phyloP scores from a whole-genome alignment of 2,888 invertebrate species.

The Archips crataeganus region DNA sequence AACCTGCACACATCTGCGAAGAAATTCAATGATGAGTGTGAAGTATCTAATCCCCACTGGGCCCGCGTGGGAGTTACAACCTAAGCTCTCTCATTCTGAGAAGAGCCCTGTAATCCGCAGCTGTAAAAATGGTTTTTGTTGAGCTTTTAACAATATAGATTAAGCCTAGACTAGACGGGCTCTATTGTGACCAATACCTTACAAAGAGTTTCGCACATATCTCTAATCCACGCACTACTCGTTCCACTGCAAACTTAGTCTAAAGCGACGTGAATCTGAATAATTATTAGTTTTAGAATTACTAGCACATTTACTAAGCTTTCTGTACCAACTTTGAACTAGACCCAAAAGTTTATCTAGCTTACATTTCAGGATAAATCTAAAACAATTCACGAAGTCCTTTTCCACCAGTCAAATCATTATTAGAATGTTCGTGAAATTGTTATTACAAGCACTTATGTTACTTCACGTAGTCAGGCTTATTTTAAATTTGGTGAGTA shows the following conservation, averaged over 20 bases:
- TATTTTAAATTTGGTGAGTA: no score
- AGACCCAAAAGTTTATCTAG: conserved; percentile 14
- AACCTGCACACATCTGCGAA: no score
- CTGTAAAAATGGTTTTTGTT: background rate
- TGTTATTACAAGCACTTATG: background rate
- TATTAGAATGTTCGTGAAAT: background rate
- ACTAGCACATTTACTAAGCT: conserved; percentile 18
- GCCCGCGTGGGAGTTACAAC: no score
- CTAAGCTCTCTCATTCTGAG: no score
- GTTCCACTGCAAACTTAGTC: conserved; percentile 24
- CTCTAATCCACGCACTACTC: conserved; percentile 25
- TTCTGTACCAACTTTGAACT: conserved; percentile 7
- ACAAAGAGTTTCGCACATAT: conserved; percentile 6
- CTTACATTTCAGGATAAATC: background rate
- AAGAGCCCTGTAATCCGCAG: no score
- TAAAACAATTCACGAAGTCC: background rate
- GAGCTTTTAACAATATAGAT: background rate
- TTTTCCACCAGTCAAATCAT: background rate
- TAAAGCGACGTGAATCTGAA: conserved; percentile 24
- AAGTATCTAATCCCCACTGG: no score
- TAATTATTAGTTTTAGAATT: conserved; percentile 29
- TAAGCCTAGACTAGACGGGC: background rate
- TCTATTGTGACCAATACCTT: conserved; percentile 10
- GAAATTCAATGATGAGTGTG: no score
- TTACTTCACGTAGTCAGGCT: no score